Evolutionary conservation across 2,888 invertebrate genomes (phyloP).

Genomic region (Myopa tessellatipennis): DNA sequence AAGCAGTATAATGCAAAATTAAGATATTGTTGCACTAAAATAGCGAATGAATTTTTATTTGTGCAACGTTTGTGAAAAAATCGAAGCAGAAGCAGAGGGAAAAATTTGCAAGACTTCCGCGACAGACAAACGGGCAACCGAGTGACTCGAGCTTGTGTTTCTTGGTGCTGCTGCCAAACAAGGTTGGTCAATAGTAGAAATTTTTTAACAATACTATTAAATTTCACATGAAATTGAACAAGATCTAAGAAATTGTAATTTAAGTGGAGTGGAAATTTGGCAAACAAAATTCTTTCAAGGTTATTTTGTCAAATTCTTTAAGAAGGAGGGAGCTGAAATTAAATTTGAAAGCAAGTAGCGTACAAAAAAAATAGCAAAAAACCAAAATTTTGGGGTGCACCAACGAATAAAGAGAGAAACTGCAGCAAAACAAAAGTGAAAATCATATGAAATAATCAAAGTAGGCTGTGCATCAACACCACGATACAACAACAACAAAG

Average conservation of each 20-base stretch:
- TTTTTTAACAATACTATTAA: not conserved
- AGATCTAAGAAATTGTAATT: not conserved
- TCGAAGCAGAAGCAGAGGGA: constrained; percentile 33
- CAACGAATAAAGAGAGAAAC: constrained; percentile 19
- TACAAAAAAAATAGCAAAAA: constrained; percentile 58
- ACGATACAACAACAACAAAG: constrained; percentile 33
- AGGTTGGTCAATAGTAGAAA: constrained; percentile 11
- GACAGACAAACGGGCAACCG: constrained; percentile 21
- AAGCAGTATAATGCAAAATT: not conserved
- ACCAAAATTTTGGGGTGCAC: constrained; percentile 29
- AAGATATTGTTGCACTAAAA: not conserved
- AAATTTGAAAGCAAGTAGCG: constrained; percentile 43
- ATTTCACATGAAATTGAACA: not conserved
- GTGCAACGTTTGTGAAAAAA: constrained; percentile 42
- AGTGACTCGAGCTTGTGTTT: constrained; percentile 21
- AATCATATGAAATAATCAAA: constrained; percentile 21
- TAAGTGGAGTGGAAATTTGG: constrained; percentile 19
- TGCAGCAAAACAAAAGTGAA: constrained; percentile 22
- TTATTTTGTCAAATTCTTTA: constrained; percentile 44
- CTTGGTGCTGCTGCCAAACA: constrained; percentile 3
- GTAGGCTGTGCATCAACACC: not conserved
- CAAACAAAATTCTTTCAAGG: constrained; percentile 52
- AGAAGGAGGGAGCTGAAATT: constrained; percentile 3
- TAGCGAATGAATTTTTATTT: constrained; percentile 21
- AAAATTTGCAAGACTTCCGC: constrained; percentile 37